Evolutionary conservation across 2,797 vertebrate species (phyloP), one percentile per base, ranked within the genome.

Genomic region (Carapus acus): DNA sequence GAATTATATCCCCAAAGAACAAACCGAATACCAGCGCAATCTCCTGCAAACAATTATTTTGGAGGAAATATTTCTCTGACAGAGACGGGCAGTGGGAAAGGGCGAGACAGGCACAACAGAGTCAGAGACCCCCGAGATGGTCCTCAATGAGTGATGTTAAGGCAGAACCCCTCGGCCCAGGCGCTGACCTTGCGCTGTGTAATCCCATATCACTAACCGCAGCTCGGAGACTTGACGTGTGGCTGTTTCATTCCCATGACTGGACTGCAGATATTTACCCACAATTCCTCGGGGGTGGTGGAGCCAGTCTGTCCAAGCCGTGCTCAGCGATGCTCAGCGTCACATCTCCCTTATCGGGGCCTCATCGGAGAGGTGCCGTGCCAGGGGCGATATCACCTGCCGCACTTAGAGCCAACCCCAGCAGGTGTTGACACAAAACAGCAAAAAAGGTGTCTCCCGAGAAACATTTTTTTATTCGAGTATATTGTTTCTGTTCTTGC

Each of bases 191-290:
- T 57, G 49, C 23, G 16, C 50, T 9, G 24, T 50, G 62, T 75
- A 53, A 67, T 46, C 72, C 62, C 60, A 65, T 79, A 79, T 78
- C 56, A 71, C 58, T 70, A 56, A 73, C 70, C 69, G 48, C 9
- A 0, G 36, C 53, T 71, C 65, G 49, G 43, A 49, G 62, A 67
- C 62, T 72, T 74, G 71, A 76, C 68, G 73, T 65, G 39, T 22
- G 72, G 64, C 56, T 58, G 64, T 79, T 85, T 81, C 62, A 76
- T 85, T 85, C 83, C 82, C 86, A 86, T 85, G 82, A 80, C 78
- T 86, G 71, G 69, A 62, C 53, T 65, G 54, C 57, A 81, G 73
- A 80, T 78, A 86, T 87, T 85, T 84, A 86, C 84, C 78, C 84
- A 84, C 71, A 85, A 78, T 80, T 71, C 78, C 71, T 65, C 50